A percentile compares a stretch with the other conserved stretches of the same genome.
phyloP scores from a whole-genome alignment of 2,797 vertebrate species.

The Nasua narica region DNA sequence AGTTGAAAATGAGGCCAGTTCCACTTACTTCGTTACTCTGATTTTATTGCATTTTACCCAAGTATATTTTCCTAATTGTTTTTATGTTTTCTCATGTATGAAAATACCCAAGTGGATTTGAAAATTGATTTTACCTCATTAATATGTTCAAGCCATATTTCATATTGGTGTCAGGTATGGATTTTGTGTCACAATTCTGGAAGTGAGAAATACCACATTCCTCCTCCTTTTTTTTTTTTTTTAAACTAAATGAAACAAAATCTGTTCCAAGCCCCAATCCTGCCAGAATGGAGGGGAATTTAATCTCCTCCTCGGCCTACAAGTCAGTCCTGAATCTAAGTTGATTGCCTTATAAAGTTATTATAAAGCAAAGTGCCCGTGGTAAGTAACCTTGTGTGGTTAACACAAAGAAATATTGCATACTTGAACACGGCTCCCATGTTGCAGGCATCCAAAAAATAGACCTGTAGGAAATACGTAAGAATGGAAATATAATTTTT shows the following conservation, averaged over 20 bases:
- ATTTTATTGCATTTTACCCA: neutral
- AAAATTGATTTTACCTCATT: neutral
- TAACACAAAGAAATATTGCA: neutral
- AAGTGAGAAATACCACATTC: neutral
- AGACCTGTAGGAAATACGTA: neutral
- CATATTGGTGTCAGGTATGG: neutral
- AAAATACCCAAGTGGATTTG: neutral
- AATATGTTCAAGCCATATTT: neutral
- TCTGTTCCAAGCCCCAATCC: neutral
- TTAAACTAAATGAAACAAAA: constrained; percentile 22
- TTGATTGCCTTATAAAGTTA: neutral
- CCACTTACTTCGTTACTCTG: neutral
- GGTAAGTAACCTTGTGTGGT: neutral
- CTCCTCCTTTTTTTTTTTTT: neutral
- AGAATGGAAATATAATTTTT: neutral
- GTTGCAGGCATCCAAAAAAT: neutral
- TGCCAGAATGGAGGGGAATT: neutral
- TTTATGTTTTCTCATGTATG: neutral
- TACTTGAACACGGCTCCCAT: neutral
- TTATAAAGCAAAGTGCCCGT: neutral
- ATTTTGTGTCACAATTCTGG: neutral
- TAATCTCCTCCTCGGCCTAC: neutral
- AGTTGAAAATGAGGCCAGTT: neutral
- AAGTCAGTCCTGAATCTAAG: constrained; percentile 7
- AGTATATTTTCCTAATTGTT: neutral